A percentile compares a stretch with the other conserved stretches of the same genome.
phyloP scores from a whole-genome alignment of 2,888 invertebrate genomes.

The Scaptomyza reducta region DNA sequence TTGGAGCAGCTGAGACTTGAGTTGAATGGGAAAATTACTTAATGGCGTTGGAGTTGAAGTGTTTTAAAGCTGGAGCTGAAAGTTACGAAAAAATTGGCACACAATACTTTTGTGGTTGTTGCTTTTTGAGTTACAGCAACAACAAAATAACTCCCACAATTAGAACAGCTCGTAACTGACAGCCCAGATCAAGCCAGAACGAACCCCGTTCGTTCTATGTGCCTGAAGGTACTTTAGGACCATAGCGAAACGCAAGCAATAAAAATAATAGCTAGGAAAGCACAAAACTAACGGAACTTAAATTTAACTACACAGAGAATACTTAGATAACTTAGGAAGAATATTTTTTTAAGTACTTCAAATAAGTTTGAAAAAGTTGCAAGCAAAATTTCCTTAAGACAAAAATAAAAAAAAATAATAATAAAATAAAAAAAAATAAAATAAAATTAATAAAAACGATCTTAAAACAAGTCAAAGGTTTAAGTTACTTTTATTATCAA shows the following conservation, averaged over 20 bases:
- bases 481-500: too few relatives aligned
- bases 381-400: too few relatives aligned
- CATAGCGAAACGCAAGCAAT: constrained; percentile 36
- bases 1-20: constrained; percentile 37
- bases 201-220: too few relatives aligned
- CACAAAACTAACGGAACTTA: constrained; percentile 60
- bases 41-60: constrained; percentile 44
- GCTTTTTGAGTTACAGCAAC: constrained; percentile 1
- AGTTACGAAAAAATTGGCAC: constrained; percentile 54
- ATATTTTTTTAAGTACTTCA: neutral
- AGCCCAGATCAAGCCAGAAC: constrained; percentile 11
- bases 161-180: constrained; percentile 42
- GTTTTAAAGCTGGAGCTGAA: constrained; percentile 6
- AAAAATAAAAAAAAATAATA: too few relatives aligned
- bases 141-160: constrained; percentile 67
- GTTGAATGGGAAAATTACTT: constrained; percentile 76
- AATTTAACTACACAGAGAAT: constrained; percentile 13
- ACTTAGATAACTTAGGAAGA: neutral
- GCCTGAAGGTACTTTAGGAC: neutral
- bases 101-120: constrained; percentile 56
- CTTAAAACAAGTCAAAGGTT: too few relatives aligned
- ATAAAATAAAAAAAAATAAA: too few relatives aligned
- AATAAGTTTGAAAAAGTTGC: too few relatives aligned
- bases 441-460: too few relatives aligned
- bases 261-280: constrained; percentile 32